Evolutionary conservation across 2,797 vertebrate species (phyloP), one percentile per base, ranked within the genome.

Genomic region (Esox masquinongy): DNA sequence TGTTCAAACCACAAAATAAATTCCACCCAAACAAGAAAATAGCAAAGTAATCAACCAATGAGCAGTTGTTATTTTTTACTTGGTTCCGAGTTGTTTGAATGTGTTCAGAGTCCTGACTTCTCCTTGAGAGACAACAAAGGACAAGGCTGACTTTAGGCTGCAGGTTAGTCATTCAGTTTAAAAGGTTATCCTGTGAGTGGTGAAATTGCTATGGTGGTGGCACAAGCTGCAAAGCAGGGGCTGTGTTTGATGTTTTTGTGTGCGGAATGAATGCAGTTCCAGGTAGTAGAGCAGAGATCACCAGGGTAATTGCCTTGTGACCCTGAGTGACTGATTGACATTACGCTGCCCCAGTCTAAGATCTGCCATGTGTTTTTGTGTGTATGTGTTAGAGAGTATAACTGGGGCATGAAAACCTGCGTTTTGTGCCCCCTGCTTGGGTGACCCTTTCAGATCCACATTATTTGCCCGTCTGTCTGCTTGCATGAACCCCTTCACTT

Each of bases 281-380:
- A 84, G 88, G 83, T 82, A 78, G 68, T 76, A 67, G 29, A 81
- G 74, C 12, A 1, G 75, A 61, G 79, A 85, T 83, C 88, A 87
- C 88, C 86, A 68, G 86, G 73, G 47, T 82, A 82, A 91, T 88
- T 90, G 85, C 84, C 86, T 85, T 79, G 70, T 91, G 89, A 93
- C 89, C 90, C 78, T 70, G 83, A 83, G 77, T 78, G 81, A 81
- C 4, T 8, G 61, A 63, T 7, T 68, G 82, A 79, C 85, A 66
- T 12, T 61, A n/a, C 12, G 56, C 56, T 22, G 22, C 56, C n/a
- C n/a, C 56, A 63, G 67, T 76, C 74, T 78, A 17, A 74, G 76
- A 74, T 63, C 53, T 77, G 64, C 80, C 15, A 50, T 39, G 76
- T 81, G 79, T 79, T 77, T 76, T 4, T 77, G 74, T 77, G 9